phyloP scores from a whole-genome alignment of 2,888 invertebrate species.

The Malthinus flaveolus region DNA sequence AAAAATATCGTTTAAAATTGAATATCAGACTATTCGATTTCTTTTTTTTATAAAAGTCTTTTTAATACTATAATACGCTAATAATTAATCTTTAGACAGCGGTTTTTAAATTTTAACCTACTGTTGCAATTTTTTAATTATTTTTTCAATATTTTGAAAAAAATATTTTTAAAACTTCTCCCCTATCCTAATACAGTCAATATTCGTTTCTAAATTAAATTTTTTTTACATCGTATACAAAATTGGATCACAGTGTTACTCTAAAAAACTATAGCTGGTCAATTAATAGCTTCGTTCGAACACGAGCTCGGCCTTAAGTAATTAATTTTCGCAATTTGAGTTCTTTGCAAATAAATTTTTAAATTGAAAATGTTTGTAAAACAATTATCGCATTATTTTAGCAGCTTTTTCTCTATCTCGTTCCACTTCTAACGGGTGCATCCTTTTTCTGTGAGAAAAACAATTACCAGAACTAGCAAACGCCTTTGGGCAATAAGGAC shows the following conservation, averaged over 20 bases:
- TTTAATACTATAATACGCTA: too few relatives aligned
- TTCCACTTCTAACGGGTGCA: slow-evolving; percentile 68
- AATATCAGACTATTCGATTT: slow-evolving; percentile 4
- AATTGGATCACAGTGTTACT: slow-evolving; percentile 45
- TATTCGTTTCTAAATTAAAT: neutral
- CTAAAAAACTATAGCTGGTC: slow-evolving; percentile 5
- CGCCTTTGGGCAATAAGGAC: slow-evolving; percentile 72
- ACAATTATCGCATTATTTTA: slow-evolving; percentile 59
- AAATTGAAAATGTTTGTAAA: neutral
- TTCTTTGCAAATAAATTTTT: neutral
- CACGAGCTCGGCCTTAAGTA: neutral
- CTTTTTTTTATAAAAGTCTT: neutral
- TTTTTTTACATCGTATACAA: slow-evolving; percentile 43
- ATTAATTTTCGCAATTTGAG: slow-evolving; percentile 4
- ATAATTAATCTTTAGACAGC: too few relatives aligned
- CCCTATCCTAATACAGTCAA: neutral
- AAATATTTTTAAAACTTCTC: neutral
- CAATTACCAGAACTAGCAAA: slow-evolving; percentile 76
- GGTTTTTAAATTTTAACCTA: too few relatives aligned
- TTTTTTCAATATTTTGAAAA: neutral
- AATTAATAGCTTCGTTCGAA: too few relatives aligned
- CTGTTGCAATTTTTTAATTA: neutral
- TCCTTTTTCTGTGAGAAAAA: slow-evolving; percentile 71
- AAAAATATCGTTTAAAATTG: slow-evolving; percentile 6
- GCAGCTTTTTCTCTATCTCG: slow-evolving; percentile 60